phyloP scores from a whole-genome alignment of 1,140 invertebrate genomes.

The Drosophila navojoa region DNA sequence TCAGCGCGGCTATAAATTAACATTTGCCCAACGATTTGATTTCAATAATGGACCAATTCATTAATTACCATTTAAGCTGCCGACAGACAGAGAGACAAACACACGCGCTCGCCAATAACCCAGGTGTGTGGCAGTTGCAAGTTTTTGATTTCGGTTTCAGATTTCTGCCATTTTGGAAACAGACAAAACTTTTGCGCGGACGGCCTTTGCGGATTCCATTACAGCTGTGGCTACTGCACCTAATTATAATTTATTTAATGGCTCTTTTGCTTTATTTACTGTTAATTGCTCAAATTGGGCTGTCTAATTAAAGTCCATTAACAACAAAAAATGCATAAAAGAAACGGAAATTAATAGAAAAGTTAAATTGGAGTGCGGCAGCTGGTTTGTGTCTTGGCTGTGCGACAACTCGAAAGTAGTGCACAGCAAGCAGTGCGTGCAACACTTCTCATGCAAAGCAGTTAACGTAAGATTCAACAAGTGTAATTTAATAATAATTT shows the following conservation, averaged over 20 bases:
- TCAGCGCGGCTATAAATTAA: conserved; percentile 62
- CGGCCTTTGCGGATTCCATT: background rate
- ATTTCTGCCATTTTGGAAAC: conserved; percentile 2
- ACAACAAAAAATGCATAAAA: conserved; percentile 5
- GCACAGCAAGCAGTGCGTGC: background rate
- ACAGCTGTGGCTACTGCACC: conserved; percentile 28
- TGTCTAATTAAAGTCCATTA: conserved; percentile 4
- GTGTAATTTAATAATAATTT: no score
- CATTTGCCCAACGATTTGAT: conserved; percentile 66
- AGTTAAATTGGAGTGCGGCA: background rate
- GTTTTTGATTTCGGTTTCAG: conserved; percentile 26
- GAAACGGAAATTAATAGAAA: background rate
- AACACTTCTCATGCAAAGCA: conserved; percentile 8
- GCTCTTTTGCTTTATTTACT: conserved; percentile 59
- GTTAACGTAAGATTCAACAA: conserved; percentile 10
- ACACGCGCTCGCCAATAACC: conserved; percentile 10
- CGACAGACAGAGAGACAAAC: background rate
- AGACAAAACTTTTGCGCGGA: conserved; percentile 44
- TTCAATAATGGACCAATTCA: conserved; percentile 78
- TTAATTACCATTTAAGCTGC: conserved; percentile 70
- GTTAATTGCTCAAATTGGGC: conserved; percentile 19
- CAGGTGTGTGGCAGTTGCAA: conserved; percentile 40
- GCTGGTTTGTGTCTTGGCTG: conserved; percentile 18
- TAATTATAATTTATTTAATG: conserved; percentile 64
- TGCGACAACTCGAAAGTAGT: conserved; percentile 7